Percentiles rank a stretch among this genome's conserved stretches.
These are phyloP conservation scores for Entomobrya proxima DNA, from an alignment of 2,888 invertebrate genomes.

Conservation along the genomic window DNA sequence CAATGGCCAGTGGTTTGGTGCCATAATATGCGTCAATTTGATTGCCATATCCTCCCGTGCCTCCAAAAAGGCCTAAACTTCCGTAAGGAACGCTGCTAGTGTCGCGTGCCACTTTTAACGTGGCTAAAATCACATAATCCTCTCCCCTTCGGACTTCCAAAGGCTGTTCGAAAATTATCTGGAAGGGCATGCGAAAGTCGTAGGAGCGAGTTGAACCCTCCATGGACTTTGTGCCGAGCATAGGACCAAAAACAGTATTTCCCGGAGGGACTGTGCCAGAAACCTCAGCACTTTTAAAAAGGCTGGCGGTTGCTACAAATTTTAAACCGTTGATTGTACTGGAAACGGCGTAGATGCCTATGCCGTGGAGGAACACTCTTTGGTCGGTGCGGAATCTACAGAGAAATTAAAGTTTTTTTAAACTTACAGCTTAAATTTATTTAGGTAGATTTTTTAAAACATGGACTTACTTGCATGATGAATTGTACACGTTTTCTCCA, in stretches of 20 bases:
- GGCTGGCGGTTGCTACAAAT: constrained; percentile 68
- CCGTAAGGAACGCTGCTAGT: constrained; percentile 40
- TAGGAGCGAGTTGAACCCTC: constrained; percentile 73
- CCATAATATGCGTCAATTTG: constrained; percentile 83
- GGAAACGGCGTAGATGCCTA: constrained; percentile 84
- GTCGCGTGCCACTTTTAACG: constrained; percentile 76
- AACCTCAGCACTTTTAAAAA: constrained; percentile 58
- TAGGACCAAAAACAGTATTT: constrained; percentile 47
- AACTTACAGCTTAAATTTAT: too few species aligned
- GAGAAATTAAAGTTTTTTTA: constrained; percentile 19
- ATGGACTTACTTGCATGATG: constrained; percentile 70
- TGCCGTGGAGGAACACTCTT: constrained; percentile 88
- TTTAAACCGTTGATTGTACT: constrained; percentile 85
- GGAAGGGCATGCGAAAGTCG: constrained; percentile 74
- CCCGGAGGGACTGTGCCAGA: constrained; percentile 27
- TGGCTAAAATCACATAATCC: constrained; percentile 88
- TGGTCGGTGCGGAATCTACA: constrained; percentile 87
- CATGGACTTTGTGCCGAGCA: constrained; percentile 60
- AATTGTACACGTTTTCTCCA: constrained; percentile 71
- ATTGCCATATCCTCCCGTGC: constrained; percentile 69
- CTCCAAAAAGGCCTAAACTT: constrained; percentile 34
- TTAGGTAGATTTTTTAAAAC: too few species aligned
- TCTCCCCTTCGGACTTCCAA: constrained; percentile 87
- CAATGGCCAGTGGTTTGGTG: constrained; percentile 86
- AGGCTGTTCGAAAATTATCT: constrained; percentile 84